A percentile compares a stretch with the other conserved stretches of the same genome.
These are phyloP conservation scores for Calyptomena viridis DNA, from an alignment of 2,113 vertebrate genomes.

Conservation along the genomic window DNA sequence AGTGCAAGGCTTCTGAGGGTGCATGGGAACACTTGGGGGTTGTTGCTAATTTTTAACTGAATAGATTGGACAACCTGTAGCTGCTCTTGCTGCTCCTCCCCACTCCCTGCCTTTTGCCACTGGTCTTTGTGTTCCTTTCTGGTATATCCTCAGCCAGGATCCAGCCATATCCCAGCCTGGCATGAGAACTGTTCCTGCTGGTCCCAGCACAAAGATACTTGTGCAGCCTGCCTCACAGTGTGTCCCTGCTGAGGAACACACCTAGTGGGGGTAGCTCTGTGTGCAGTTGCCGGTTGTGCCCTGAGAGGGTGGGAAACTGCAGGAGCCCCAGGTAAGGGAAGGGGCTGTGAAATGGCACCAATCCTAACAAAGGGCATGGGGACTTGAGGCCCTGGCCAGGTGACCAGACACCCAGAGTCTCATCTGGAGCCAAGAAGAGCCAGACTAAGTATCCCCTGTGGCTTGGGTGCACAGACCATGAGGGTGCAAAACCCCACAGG, in stretches of 20 bases:
- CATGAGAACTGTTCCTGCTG: background rate
- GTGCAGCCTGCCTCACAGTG: background rate
- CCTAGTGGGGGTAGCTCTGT: background rate
- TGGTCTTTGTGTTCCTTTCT: background rate
- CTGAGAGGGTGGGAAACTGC: background rate
- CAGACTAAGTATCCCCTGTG: background rate
- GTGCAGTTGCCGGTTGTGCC: background rate
- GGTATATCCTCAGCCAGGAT: fast-evolving
- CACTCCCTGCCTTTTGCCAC: background rate
- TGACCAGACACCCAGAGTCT: background rate
- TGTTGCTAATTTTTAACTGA: background rate
- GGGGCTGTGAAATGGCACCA: background rate
- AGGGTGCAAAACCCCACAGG: background rate
- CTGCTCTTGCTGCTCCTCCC: background rate
- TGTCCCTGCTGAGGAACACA: background rate
- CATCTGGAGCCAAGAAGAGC: background rate
- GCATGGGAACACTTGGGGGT: background rate
- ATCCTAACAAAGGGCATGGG: background rate
- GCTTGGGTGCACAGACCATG: background rate
- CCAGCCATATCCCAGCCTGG: background rate
- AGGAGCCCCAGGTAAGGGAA: background rate
- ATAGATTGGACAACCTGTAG: background rate
- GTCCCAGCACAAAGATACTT: background rate
- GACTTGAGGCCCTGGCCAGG: background rate
- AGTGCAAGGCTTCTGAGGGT: background rate